Conservation (phyloP, 2,797 vertebrate genomes). For the Crenichthys baileyi region DNA sequence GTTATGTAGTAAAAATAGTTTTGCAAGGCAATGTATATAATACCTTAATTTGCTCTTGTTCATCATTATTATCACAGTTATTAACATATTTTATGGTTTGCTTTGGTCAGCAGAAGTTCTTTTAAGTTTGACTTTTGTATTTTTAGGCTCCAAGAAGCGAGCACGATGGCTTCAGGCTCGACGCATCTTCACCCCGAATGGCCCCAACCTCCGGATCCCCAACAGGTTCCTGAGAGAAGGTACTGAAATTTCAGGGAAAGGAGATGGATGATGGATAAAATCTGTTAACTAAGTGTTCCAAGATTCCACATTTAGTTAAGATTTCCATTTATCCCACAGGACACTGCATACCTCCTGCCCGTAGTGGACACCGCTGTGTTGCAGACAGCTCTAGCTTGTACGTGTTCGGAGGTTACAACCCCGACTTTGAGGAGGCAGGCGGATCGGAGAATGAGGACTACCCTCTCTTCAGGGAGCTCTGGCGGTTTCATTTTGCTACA, state of each 20-base stretch:
- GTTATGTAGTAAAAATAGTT: too few species aligned
- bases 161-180: constrained; percentile 84
- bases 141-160: constrained; percentile 86
- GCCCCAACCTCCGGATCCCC: constrained; percentile 85
- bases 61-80: background rate
- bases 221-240: constrained; percentile 90
- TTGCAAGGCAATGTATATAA: too few species aligned
- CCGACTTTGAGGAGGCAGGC: constrained; percentile 93
- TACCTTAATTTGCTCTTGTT: background rate
- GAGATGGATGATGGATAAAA: background rate
- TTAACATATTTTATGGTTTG: background rate
- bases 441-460: constrained; percentile 96
- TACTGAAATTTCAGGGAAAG: constrained; percentile 19
- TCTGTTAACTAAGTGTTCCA: background rate
- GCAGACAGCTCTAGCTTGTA: constrained; percentile 93
- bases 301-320: background rate
- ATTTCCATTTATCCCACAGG: constrained; percentile 70
- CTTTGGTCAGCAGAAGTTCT: background rate
- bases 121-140: background rate
- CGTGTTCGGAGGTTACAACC: constrained; percentile 97
- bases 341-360: constrained; percentile 88
- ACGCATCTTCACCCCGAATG: constrained; percentile 85
- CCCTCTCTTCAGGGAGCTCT: constrained; percentile 96
- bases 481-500: constrained; percentile 96
- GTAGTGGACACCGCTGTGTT: constrained; percentile 96